These are phyloP conservation scores for Platycercus adscitus DNA, from an alignment of 2,113 vertebrate genomes.

Conservation along the genomic window DNA sequence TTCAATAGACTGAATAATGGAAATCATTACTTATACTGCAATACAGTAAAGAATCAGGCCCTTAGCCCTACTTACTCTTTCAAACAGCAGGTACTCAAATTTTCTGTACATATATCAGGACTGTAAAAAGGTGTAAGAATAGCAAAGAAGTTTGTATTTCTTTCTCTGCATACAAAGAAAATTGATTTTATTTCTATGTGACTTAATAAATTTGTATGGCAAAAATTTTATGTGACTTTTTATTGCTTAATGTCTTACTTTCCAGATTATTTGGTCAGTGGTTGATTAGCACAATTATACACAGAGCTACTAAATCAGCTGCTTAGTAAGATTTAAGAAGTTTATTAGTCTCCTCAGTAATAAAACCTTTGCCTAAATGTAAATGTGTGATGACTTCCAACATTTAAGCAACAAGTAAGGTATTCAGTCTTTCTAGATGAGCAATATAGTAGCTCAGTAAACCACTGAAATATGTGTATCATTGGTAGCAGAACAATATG, in stretches of 20 bases:
- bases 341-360: background rate
- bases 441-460: background rate
- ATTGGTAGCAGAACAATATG: background rate
- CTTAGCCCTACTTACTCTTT: background rate
- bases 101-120: background rate
- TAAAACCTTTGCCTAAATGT: background rate
- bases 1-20: background rate
- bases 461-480: background rate
- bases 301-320: background rate
- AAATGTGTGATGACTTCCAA: background rate
- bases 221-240: background rate
- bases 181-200: slow-evolving; percentile 2
- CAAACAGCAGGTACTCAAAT: background rate
- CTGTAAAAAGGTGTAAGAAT: background rate
- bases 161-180: background rate
- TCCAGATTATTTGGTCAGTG: background rate
- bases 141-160: background rate
- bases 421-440: background rate
- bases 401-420: background rate
- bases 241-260: slow-evolving; percentile 43
- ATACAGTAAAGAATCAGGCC: background rate
- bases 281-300: slow-evolving; percentile 17
- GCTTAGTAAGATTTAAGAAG: background rate
- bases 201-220: background rate
- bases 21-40: background rate